These are phyloP conservation scores for Tapirus indicus DNA, from an alignment of 2,797 vertebrate species.

Conservation along the genomic window DNA sequence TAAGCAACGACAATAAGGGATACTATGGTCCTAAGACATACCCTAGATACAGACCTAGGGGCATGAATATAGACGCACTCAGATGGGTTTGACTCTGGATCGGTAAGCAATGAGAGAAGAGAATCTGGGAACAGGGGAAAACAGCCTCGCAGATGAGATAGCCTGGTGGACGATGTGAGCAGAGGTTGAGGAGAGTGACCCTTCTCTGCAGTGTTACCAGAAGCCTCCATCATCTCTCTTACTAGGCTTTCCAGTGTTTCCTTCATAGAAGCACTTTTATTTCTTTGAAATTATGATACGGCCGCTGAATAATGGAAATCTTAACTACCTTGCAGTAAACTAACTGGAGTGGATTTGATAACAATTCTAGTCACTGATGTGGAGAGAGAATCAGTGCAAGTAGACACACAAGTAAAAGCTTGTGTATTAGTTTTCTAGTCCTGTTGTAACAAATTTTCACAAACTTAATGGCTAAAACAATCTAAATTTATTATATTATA, in stretches of 20 bases:
- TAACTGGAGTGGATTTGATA: background rate
- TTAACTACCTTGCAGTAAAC: background rate
- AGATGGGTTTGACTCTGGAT: background rate
- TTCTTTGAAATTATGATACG: background rate
- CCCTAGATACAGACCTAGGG: background rate
- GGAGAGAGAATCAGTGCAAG: background rate
- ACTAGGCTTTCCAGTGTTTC: background rate
- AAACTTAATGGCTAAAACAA: background rate
- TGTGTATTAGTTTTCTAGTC: background rate
- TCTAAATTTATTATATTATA: background rate
- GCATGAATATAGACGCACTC: background rate
- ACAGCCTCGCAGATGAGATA: background rate
- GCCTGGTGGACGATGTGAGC: background rate
- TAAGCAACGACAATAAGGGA: background rate
- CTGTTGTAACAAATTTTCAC: background rate
- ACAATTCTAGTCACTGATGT: background rate
- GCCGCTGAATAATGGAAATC: background rate
- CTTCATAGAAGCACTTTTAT: background rate
- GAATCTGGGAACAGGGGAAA: background rate
- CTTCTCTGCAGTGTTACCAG: background rate
- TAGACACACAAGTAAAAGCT: background rate
- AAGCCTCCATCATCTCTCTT: background rate
- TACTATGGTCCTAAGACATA: background rate
- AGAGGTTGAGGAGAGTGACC: background rate
- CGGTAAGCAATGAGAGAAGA: background rate